Conservation (phyloP, 2,797 vertebrate genomes). For the Xenopus petersii region DNA sequence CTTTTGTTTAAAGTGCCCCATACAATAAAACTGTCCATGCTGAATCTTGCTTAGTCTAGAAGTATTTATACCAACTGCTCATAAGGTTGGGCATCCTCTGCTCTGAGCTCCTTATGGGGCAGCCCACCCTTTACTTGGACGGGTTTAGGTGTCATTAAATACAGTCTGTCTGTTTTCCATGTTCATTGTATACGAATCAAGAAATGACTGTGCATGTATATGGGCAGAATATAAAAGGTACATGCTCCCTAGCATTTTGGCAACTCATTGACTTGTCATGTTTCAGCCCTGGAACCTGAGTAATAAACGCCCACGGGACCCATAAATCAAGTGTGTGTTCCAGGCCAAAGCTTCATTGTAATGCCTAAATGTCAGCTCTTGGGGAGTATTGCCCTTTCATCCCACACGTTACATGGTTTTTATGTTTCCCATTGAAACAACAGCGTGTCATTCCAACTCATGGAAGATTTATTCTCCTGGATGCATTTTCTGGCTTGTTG, state of each 20-base stretch:
- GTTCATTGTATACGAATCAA: background rate
- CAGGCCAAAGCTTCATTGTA: background rate
- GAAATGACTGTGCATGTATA: too few species aligned
- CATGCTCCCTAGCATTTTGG: too few species aligned
- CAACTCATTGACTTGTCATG: too few species aligned
- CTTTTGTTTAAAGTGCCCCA: too few species aligned
- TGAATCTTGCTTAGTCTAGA: too few species aligned
- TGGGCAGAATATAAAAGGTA: too few species aligned
- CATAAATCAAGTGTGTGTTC: background rate
- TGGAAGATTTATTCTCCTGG: background rate
- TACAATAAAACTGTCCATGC: too few species aligned
- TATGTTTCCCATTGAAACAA: background rate
- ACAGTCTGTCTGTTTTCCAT: background rate
- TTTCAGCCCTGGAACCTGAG: background rate
- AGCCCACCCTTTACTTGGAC: too few species aligned
- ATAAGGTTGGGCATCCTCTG: too few species aligned
- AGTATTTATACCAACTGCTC: too few species aligned
- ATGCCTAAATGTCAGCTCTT: background rate
- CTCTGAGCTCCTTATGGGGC: too few species aligned
- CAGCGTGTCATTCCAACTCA: background rate
- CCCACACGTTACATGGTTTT: background rate
- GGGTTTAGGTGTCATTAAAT: too few species aligned
- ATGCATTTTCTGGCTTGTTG: background rate
- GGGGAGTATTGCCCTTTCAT: background rate
- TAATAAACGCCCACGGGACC: conserved; percentile 4